These are phyloP conservation scores for Tenthredo scrophulariae DNA, from an alignment of 2,888 invertebrate species.

Conservation along the genomic window DNA sequence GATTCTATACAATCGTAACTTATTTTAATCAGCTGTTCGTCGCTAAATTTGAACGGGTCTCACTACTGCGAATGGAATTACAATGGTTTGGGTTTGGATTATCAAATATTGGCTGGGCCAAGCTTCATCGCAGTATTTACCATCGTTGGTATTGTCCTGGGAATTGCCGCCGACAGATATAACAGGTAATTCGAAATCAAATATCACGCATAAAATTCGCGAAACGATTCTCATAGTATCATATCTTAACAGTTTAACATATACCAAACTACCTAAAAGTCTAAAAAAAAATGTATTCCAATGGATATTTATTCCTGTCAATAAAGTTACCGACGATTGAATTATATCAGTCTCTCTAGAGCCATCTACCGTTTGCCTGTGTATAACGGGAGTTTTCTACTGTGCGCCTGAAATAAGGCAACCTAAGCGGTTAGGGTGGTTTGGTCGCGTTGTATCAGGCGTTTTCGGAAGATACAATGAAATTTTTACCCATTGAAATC, in stretches of 20 bases:
- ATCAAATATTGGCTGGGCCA: constrained; percentile 95
- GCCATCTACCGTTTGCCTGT: neutral
- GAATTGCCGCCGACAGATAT: constrained; percentile 88
- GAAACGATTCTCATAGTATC: neutral
- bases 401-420: constrained; percentile 31
- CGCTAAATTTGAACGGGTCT: constrained; percentile 85
- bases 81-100: constrained; percentile 94
- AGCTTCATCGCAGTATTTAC: constrained; percentile 96
- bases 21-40: constrained; percentile 81
- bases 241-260: too few relatives aligned
- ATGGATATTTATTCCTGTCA: neutral
- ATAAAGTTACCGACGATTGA: constrained; percentile 12
- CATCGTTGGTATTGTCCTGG: constrained; percentile 91
- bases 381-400: neutral
- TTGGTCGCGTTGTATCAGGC: neutral
- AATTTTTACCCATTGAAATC: too few relatives aligned
- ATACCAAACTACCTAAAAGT: too few relatives aligned
- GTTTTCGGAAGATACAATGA: neutral
- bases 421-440: neutral
- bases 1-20: neutral
- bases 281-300: constrained; percentile 14
- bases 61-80: constrained; percentile 95
- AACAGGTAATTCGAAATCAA: constrained; percentile 75
- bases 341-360: neutral
- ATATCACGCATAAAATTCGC: neutral